Conservation (phyloP, 2,797 vertebrate species). For the Manis crassicaudata region DNA sequence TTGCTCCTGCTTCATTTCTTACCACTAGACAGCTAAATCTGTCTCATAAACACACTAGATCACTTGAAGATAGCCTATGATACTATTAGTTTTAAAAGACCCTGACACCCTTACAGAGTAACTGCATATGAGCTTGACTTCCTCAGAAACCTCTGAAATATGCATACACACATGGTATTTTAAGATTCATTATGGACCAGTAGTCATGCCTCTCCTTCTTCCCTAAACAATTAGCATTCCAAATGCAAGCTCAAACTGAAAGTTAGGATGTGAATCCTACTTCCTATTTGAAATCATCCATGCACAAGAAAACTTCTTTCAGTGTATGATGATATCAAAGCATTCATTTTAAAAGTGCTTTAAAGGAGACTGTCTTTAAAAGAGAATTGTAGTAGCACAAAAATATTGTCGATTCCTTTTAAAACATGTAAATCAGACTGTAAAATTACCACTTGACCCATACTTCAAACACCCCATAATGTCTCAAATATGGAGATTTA, state of each 20-base stretch:
- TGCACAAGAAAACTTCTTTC: slow-evolving; percentile 18
- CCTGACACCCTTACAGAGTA: not conserved
- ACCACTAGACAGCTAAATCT: not conserved
- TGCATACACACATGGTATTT: not conserved
- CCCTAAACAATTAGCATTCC: slow-evolving; percentile 43
- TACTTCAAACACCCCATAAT: not conserved
- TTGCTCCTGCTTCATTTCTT: not conserved
- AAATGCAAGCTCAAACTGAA: slow-evolving; percentile 47
- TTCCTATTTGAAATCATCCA: slow-evolving; percentile 52
- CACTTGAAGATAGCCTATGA: not conserved
- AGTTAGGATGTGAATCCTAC: not conserved
- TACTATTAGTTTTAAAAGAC: not conserved
- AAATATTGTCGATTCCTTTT: slow-evolving; percentile 37
- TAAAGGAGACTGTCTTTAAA: not conserved
- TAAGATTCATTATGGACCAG: not conserved
- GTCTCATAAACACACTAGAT: not conserved
- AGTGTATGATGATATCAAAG: slow-evolving; percentile 32
- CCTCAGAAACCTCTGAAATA: not conserved
- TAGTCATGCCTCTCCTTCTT: not conserved
- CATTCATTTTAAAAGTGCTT: not conserved
- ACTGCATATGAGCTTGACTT: not conserved
- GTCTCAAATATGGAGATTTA: slow-evolving; percentile 13
- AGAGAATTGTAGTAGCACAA: slow-evolving; percentile 6
- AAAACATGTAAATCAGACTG: slow-evolving; percentile 25
- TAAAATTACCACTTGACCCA: slow-evolving; percentile 52